Evolutionary conservation across 1,140 invertebrate species (phyloP).

Genomic region (Himalopsyche phryganea): DNA sequence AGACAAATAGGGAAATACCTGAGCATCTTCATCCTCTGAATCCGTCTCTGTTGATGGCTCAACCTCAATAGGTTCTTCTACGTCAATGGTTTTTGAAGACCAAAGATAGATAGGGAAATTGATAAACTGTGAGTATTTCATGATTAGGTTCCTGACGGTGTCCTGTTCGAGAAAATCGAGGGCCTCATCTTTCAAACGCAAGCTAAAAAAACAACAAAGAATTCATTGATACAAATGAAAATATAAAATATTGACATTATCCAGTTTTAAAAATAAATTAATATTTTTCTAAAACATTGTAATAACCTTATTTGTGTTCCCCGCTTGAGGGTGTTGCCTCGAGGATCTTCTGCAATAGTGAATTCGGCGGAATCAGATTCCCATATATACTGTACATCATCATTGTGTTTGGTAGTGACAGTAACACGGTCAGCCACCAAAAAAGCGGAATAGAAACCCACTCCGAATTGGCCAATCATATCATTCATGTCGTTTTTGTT

Average conservation of each 20-base stretch:
- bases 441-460: constrained; percentile 97
- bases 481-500: constrained; percentile 68
- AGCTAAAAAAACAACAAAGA: constrained; percentile 47
- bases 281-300: not conserved
- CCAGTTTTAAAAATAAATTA: not conserved
- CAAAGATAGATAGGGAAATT: constrained; percentile 98
- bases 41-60: constrained; percentile 50
- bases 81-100: constrained; percentile 87
- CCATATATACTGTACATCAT: constrained; percentile 97
- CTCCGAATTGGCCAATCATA: constrained; percentile 95
- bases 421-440: constrained; percentile 86
- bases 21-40: constrained; percentile 60
- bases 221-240: not conserved
- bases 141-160: constrained; percentile 85
- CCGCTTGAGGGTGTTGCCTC: constrained; percentile 84
- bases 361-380: constrained; percentile 91
- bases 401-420: constrained; percentile 94
- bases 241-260: not conserved
- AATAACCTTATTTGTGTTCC: constrained; percentile 69
- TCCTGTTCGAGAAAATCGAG: constrained; percentile 91
- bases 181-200: constrained; percentile 96
- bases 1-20: no score
- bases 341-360: constrained; percentile 88
- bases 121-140: constrained; percentile 99
- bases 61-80: constrained; percentile 69